Conservation (phyloP, 2,113 vertebrate genomes). For the Prochilodus magdalenae region DNA sequence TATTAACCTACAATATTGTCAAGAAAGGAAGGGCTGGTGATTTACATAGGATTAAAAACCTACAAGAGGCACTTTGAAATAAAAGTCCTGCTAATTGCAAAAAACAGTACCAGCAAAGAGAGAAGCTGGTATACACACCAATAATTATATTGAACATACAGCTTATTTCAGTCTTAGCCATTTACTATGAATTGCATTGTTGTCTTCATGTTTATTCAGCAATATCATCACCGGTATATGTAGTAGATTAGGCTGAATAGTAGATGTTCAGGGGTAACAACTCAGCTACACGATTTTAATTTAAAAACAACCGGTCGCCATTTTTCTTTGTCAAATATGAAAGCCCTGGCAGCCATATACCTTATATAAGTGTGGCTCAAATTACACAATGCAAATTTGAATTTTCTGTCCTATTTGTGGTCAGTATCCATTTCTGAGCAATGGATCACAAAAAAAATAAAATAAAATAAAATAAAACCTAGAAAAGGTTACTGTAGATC, state of each 20-base stretch:
- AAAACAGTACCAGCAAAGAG: conserved; percentile 9
- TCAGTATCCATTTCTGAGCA: not conserved
- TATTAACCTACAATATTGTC: conserved; percentile 2
- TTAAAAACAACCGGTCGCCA: not conserved
- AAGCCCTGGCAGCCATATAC: not conserved
- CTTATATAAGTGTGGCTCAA: not conserved
- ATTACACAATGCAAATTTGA: not conserved
- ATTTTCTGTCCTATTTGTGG: not conserved
- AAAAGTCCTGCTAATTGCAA: conserved; percentile 14
- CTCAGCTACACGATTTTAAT: not conserved
- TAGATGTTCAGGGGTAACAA: not conserved
- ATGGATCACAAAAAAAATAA: not conserved
- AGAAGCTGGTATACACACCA: not conserved
- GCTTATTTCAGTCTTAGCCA: not conserved
- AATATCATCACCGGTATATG: not conserved
- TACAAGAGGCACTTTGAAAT: conserved; percentile 52
- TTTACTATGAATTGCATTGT: not conserved
- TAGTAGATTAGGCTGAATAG: not conserved
- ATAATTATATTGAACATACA: not conserved
- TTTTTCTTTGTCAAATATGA: not conserved
- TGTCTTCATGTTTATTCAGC: not conserved
- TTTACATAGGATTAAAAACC: conserved; percentile 32
- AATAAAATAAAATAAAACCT: not conserved
- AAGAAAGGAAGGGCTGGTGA: conserved; percentile 5
- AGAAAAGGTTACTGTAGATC: not conserved